Evolutionary conservation across 2,797 vertebrate genomes (phyloP).

Genomic region (Acanthiza pusilla): DNA sequence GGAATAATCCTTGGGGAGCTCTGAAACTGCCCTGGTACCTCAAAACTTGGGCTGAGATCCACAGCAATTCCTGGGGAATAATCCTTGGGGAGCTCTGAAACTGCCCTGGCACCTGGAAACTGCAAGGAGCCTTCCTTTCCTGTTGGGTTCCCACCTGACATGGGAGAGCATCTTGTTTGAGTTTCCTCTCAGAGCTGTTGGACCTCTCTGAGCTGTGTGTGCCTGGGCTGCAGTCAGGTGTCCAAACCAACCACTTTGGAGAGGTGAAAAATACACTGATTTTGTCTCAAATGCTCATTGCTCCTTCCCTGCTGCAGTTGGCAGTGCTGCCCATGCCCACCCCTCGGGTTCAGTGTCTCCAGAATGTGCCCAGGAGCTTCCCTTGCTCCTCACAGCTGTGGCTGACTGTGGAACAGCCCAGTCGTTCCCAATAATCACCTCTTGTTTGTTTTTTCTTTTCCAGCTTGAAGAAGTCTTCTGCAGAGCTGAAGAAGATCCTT

Average conservation of each 20-base stretch:
- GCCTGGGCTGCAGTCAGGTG: neutral
- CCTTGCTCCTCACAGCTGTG: neutral
- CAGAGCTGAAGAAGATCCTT: constrained; percentile 94
- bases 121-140: neutral
- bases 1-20: too few species aligned
- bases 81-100: neutral
- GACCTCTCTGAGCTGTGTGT: neutral
- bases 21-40: too few species aligned
- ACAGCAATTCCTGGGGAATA: neutral
- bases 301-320: neutral
- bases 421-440: neutral
- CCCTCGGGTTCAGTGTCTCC: neutral
- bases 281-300: neutral
- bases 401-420: neutral
- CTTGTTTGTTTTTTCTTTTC: neutral
- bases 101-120: neutral
- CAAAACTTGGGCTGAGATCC: neutral
- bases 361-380: neutral
- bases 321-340: neutral
- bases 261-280: neutral
- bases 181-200: neutral
- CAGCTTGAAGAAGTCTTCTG: constrained; percentile 96
- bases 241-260: neutral
- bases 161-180: neutral
- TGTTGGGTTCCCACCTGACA: neutral